These are phyloP conservation scores for Myripristis jacobus DNA, from an alignment of 2,797 vertebrate genomes.

Conservation along the genomic window DNA sequence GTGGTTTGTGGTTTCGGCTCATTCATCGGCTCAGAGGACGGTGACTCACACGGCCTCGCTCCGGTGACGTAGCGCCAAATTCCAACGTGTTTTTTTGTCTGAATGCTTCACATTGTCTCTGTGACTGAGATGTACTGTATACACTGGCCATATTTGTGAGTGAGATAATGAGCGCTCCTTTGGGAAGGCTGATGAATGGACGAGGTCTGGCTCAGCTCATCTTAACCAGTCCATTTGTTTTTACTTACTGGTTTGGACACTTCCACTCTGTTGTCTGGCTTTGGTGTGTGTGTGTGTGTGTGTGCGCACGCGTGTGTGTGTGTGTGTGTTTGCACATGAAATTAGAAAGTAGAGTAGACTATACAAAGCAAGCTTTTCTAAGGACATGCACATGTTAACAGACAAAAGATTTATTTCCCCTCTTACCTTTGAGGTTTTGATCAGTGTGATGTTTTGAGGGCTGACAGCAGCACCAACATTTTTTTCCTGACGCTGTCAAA, in stretches of 20 bases:
- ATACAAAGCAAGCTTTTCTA: too few species aligned
- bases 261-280: neutral
- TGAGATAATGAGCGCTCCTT: neutral
- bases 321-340: too few species aligned
- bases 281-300: too few species aligned
- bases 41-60: neutral
- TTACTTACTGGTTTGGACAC: neutral
- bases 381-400: too few species aligned
- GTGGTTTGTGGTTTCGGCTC: neutral
- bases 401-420: too few species aligned
- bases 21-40: neutral
- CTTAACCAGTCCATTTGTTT: slow-evolving; percentile 5
- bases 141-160: slow-evolving; percentile 10
- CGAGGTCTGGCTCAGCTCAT: neutral
- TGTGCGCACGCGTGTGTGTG: too few species aligned
- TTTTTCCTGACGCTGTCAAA: too few species aligned
- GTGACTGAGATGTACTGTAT: slow-evolving; percentile 8
- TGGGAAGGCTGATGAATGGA: slow-evolving; percentile 1
- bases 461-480: too few species aligned
- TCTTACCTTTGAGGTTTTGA: too few species aligned
- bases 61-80: neutral
- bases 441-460: too few species aligned
- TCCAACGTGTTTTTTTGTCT: neutral
- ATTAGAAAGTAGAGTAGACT: too few species aligned
- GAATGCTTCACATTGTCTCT: slow-evolving; percentile 16